phyloP scores from a whole-genome alignment of 2,797 vertebrate genomes.

The Botia almorhae region DNA sequence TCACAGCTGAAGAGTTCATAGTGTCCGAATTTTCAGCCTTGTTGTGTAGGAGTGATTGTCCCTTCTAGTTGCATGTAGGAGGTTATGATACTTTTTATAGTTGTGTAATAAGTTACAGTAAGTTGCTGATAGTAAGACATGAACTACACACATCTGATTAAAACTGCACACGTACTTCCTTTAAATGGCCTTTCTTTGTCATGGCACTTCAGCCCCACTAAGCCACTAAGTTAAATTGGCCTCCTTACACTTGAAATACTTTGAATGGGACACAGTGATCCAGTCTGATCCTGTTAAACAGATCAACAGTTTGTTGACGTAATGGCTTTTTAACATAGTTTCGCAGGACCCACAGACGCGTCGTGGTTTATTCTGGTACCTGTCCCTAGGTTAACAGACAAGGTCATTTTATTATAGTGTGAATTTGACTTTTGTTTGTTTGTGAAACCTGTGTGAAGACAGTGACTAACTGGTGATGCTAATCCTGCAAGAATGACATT shows the following conservation, averaged over 20 bases:
- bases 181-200: conserved; percentile 4
- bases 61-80: neutral
- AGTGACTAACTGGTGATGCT: too few species aligned
- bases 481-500: too few species aligned
- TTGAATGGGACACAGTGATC: conserved; percentile 26
- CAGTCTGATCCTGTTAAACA: conserved; percentile 42
- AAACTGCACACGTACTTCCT: neutral
- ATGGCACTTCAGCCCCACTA: neutral
- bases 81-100: neutral
- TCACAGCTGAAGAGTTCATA: neutral
- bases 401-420: neutral
- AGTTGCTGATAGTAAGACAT: neutral
- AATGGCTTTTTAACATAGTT: neutral
- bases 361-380: neutral
- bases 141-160: neutral
- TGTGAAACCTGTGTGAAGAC: neutral
- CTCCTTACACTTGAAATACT: conserved; percentile 23
- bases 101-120: neutral
- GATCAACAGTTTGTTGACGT: conserved; percentile 20
- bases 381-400: neutral
- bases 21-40: neutral
- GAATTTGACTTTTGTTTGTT: neutral
- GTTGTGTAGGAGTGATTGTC: neutral
- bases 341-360: neutral
- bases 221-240: neutral